Evolutionary conservation across 2,113 vertebrate genomes (phyloP).

Genomic region (Carettochelys insculpta): DNA sequence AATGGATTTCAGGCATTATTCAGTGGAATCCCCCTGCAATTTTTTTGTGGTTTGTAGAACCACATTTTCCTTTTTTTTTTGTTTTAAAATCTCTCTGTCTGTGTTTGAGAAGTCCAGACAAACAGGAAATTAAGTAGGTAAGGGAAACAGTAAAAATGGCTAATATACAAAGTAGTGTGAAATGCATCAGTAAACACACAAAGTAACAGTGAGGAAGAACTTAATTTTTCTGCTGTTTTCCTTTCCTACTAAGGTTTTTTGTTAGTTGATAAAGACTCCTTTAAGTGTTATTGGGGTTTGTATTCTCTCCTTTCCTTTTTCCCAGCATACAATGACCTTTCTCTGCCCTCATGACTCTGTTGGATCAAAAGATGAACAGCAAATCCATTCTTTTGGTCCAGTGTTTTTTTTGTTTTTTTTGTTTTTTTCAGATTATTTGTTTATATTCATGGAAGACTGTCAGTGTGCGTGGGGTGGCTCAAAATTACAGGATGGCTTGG

Average conservation of each 20-base stretch:
- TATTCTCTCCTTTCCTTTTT: background rate
- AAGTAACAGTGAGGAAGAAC: background rate
- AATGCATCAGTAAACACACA: background rate
- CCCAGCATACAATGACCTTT: background rate
- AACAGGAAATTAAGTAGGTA: background rate
- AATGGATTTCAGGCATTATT: rapidly evolving
- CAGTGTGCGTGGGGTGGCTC: background rate
- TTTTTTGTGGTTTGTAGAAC: background rate
- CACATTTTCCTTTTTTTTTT: background rate
- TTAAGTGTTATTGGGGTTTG: background rate
- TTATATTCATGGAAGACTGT: background rate
- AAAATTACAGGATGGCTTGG: conserved; percentile 25
- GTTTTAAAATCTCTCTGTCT: background rate
- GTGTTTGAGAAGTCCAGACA: background rate
- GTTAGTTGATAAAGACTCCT: background rate
- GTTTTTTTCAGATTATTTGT: background rate
- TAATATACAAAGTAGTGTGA: background rate
- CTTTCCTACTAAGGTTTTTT: background rate
- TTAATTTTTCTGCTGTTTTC: background rate
- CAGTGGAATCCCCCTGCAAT: rapidly evolving
- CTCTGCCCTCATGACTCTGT: rapidly evolving
- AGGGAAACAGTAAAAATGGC: background rate
- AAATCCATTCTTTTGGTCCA: rapidly evolving
- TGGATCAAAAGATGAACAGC: rapidly evolving
- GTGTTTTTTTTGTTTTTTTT: background rate